Conservation (phyloP, 2,113 vertebrate species). For the Austrofundulus limnaeus region DNA sequence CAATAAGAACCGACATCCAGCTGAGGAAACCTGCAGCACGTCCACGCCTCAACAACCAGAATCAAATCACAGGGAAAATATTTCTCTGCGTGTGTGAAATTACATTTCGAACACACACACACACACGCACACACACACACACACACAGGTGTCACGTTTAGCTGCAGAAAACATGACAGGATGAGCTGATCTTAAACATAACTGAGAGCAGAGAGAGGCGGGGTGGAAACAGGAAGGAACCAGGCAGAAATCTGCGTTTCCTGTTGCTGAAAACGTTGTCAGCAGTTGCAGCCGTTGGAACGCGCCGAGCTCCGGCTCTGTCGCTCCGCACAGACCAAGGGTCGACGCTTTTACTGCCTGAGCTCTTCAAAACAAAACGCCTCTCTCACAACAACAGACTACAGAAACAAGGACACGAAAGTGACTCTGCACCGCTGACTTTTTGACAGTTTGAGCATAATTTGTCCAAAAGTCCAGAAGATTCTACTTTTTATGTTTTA, state of each 20-base stretch:
- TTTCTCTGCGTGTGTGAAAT: slow-evolving; percentile 31
- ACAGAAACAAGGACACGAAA: background rate
- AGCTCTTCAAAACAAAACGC: slow-evolving; percentile 32
- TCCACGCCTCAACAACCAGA: slow-evolving; percentile 17
- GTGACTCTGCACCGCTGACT: slow-evolving; percentile 21
- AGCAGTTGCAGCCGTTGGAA: slow-evolving; percentile 61
- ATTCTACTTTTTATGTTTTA: background rate
- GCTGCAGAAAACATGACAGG: slow-evolving; percentile 44
- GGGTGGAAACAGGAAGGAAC: slow-evolving; percentile 69
- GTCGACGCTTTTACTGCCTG: slow-evolving; percentile 47
- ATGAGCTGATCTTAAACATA: slow-evolving; percentile 54
- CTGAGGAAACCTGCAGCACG: slow-evolving; percentile 12
- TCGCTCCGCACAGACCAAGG: slow-evolving; percentile 39
- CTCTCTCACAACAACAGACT: slow-evolving; percentile 26
- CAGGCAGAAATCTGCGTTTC: slow-evolving; percentile 72
- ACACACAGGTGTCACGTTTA: slow-evolving; percentile 4
- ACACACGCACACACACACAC: slow-evolving; percentile 23
- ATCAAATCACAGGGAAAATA: slow-evolving; percentile 46
- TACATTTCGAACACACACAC: slow-evolving; percentile 23
- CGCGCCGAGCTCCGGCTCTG: slow-evolving; percentile 43
- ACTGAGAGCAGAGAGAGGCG: slow-evolving; percentile 38
- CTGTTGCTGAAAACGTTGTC: slow-evolving; percentile 75
- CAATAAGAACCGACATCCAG: slow-evolving; percentile 1
- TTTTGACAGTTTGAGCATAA: slow-evolving; percentile 12
- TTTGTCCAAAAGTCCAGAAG: slow-evolving; percentile 19